Evolutionary conservation across 2,888 invertebrate genomes (phyloP).

Genomic region (Drosophila limbata): DNA sequence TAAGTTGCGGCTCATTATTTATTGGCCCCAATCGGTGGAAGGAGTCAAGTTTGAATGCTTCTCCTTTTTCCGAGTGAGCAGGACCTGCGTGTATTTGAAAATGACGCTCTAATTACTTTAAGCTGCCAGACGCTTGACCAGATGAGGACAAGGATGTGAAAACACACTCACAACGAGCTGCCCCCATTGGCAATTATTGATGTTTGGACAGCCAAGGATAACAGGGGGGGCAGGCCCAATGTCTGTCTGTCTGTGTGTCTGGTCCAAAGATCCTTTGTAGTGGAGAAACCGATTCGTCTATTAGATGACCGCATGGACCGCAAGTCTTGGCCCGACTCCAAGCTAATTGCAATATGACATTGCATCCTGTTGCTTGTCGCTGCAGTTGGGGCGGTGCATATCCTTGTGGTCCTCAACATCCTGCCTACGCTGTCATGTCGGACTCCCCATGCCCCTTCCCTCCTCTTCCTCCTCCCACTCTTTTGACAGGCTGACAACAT

Average conservation of each 20-base stretch:
- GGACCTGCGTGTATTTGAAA: conserved; percentile 31
- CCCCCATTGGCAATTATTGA: conserved; percentile 55
- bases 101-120: conserved; percentile 78
- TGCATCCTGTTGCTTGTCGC: conserved; percentile 62
- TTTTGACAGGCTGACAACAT: conserved; percentile 74
- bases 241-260: conserved; percentile 3
- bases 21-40: conserved; percentile 31
- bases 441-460: not conserved
- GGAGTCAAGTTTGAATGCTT: conserved; percentile 5
- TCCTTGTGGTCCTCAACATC: conserved; percentile 58
- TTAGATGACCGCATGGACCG: conserved; percentile 63
- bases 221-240: conserved; percentile 6
- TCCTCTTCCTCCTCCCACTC: not conserved
- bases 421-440: conserved; percentile 64
- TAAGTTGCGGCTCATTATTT: conserved; percentile 69
- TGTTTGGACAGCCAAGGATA: conserved; percentile 48
- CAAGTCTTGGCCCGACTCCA: conserved; percentile 54
- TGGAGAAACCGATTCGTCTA: conserved; percentile 49
- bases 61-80: conserved; percentile 8
- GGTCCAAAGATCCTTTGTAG: conserved; percentile 42
- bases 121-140: conserved; percentile 61
- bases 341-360: conserved; percentile 78
- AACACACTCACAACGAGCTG: conserved; percentile 17
- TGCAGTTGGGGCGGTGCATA: conserved; percentile 28
- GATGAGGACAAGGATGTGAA: conserved; percentile 21